Conservation (phyloP, 1,140 invertebrate genomes). For the Trypoxylus dichotomus region DNA sequence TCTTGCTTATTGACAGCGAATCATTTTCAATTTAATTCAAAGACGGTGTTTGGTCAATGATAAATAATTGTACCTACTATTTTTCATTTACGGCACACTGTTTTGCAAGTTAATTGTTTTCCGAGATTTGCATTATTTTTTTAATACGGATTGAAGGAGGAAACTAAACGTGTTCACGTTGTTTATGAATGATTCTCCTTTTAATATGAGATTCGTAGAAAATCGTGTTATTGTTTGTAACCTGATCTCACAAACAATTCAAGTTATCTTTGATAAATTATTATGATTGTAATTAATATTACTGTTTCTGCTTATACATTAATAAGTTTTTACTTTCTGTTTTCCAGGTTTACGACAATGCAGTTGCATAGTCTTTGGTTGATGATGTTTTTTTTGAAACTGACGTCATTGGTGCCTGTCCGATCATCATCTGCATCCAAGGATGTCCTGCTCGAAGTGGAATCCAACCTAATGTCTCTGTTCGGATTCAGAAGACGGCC, state of each 20-base stretch:
- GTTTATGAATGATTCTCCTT: neutral
- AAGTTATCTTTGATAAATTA: neutral
- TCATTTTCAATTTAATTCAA: neutral
- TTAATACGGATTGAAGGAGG: neutral
- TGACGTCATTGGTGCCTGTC: conserved; percentile 14
- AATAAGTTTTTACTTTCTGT: neutral
- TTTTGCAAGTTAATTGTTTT: no score
- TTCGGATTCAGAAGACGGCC: conserved; percentile 70
- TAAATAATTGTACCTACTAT: neutral
- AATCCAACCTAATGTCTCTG: conserved; percentile 70
- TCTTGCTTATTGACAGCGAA: neutral
- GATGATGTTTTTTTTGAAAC: conserved; percentile 7
- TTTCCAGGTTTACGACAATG: conserved; percentile 9
- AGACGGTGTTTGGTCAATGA: neutral
- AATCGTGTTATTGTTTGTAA: neutral
- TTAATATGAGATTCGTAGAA: neutral
- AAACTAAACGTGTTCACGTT: neutral
- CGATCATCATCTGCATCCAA: conserved; percentile 29
- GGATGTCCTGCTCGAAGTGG: conserved; percentile 55
- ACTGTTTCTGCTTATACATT: neutral
- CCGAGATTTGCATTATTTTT: no score
- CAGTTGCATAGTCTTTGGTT: conserved; percentile 11
- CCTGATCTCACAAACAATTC: neutral
- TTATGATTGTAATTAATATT: neutral
- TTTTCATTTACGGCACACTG: no score